Percentiles rank a stretch among this genome's conserved stretches.
phyloP scores from a whole-genome alignment of 1,140 invertebrate species.

The Drosophila nasuta region DNA sequence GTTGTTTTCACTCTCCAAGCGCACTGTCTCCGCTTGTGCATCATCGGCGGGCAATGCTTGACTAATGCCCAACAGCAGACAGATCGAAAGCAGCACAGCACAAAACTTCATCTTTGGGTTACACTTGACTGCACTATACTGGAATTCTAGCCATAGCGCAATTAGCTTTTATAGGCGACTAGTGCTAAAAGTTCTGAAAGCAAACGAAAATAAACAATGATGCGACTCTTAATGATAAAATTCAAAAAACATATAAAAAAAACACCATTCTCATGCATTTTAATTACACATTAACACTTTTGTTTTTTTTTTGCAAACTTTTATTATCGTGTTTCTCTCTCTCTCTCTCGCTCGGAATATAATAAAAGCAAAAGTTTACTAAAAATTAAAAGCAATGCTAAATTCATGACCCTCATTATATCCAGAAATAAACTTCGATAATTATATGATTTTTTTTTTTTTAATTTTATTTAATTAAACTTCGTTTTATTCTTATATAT shows the following conservation, averaged over 20 bases:
- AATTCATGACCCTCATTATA: constrained; percentile 30
- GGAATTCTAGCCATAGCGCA: constrained; percentile 24
- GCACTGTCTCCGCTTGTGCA: constrained; percentile 77
- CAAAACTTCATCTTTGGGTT: constrained; percentile 39
- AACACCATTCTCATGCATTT: constrained; percentile 56
- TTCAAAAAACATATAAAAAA: constrained; percentile 52
- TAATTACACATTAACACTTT: constrained; percentile 73
- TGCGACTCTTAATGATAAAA: constrained; percentile 48
- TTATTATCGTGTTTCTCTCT: constrained; percentile 65
- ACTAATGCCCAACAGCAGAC: constrained; percentile 39
- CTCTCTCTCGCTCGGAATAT: constrained; percentile 25
- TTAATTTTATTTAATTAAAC: not conserved
- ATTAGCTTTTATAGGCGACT: constrained; percentile 55
- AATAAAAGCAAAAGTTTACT: constrained; percentile 28
- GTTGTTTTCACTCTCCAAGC: constrained; percentile 85
- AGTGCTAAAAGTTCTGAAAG: constrained; percentile 29
- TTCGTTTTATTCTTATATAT: not conserved
- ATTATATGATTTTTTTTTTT: not conserved
- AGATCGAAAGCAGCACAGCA: constrained; percentile 46
- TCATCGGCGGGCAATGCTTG: constrained; percentile 57
- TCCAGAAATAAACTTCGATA: not conserved
- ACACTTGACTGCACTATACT: constrained; percentile 60
- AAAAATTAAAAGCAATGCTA: constrained; percentile 13
- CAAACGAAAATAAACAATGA: constrained; percentile 40
- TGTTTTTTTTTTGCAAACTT: constrained; percentile 22